phyloP scores from a whole-genome alignment of 2,113 vertebrate genomes.

The Cyprichromis sp. region DNA sequence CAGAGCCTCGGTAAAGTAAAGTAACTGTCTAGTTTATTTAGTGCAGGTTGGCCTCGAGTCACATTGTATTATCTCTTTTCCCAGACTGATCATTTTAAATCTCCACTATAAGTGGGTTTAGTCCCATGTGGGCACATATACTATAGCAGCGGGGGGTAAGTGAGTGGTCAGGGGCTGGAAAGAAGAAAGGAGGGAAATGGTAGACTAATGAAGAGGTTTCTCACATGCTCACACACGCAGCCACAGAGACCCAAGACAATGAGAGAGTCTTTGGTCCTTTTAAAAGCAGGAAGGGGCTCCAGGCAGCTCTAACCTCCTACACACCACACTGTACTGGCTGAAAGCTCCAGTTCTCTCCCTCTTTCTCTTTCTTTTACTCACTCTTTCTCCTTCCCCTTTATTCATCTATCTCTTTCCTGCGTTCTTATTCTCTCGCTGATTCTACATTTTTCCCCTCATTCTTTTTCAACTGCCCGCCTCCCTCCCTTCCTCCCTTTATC shows the following conservation, averaged over 20 bases:
- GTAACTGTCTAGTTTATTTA: constrained; percentile 38
- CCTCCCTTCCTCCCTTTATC: constrained; percentile 55
- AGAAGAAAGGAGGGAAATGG: constrained; percentile 7
- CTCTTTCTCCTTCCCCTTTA: background rate
- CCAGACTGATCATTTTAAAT: constrained; percentile 66
- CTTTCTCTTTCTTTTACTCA: background rate
- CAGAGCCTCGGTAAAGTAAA: background rate
- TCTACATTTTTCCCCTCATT: constrained; percentile 51
- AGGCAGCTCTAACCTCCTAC: constrained; percentile 28
- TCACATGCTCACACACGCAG: background rate
- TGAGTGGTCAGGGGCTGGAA: constrained; percentile 39
- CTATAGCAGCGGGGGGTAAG: constrained; percentile 29
- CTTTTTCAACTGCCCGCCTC: constrained; percentile 23
- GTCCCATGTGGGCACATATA: constrained; percentile 30
- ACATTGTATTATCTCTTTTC: constrained; percentile 37
- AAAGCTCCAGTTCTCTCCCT: background rate
- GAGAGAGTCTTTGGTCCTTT: constrained; percentile 32
- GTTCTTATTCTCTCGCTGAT: constrained; percentile 54
- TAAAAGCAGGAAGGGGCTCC: constrained; percentile 44
- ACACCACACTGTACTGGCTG: constrained; percentile 26
- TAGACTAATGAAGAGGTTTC: constrained; percentile 46
- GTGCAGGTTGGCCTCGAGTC: constrained; percentile 9
- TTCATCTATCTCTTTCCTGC: constrained; percentile 22
- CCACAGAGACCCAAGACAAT: constrained; percentile 37
- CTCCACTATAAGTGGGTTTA: constrained; percentile 52